Evolutionary conservation across 64 coral and sea anemone species (phyloP).

Genomic region (Stichodactyla helianthus): DNA sequence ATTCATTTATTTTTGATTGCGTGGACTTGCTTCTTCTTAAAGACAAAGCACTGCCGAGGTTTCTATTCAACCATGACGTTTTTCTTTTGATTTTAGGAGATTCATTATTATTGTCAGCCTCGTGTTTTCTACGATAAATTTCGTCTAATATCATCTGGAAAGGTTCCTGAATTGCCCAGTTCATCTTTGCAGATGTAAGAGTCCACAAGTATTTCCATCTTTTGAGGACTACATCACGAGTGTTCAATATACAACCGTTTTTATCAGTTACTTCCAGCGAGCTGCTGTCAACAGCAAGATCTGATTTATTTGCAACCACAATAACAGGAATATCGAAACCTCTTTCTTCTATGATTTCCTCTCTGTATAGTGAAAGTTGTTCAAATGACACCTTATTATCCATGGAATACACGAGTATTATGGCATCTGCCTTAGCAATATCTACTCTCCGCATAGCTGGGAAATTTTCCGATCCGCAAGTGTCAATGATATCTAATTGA

Average conservation of each 20-base stretch:
- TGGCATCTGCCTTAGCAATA: slow-evolving; percentile 49
- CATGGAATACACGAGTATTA: slow-evolving; percentile 45
- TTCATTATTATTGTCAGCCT: slow-evolving; percentile 2
- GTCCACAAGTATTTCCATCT: slow-evolving; percentile 20
- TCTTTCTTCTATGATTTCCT: slow-evolving; percentile 23
- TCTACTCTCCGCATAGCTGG: slow-evolving; percentile 59
- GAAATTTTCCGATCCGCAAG: slow-evolving; percentile 58
- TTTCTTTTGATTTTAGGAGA: slow-evolving; percentile 18
- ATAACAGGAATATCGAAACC: slow-evolving; percentile 36
- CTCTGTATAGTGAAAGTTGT: slow-evolving; percentile 39
- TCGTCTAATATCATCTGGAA: slow-evolving; percentile 17
- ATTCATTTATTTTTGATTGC: neutral
- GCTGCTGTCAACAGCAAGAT: slow-evolving; percentile 25
- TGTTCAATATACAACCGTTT: slow-evolving; percentile 4
- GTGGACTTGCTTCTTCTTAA: slow-evolving; percentile 15
- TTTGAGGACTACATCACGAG: neutral
- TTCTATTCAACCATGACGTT: slow-evolving; percentile 36
- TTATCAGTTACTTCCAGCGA: slow-evolving; percentile 1
- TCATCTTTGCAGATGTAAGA: slow-evolving; percentile 19
- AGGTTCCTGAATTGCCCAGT: slow-evolving; percentile 7
- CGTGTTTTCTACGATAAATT: neutral
- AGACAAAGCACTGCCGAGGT: neutral
- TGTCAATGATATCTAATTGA: slow-evolving; percentile 65
- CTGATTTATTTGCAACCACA: slow-evolving; percentile 65
- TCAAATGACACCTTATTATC: slow-evolving; percentile 35